Evolutionary conservation across 2,113 vertebrate genomes (phyloP).

Genomic region (Elaphurus davidianus): DNA sequence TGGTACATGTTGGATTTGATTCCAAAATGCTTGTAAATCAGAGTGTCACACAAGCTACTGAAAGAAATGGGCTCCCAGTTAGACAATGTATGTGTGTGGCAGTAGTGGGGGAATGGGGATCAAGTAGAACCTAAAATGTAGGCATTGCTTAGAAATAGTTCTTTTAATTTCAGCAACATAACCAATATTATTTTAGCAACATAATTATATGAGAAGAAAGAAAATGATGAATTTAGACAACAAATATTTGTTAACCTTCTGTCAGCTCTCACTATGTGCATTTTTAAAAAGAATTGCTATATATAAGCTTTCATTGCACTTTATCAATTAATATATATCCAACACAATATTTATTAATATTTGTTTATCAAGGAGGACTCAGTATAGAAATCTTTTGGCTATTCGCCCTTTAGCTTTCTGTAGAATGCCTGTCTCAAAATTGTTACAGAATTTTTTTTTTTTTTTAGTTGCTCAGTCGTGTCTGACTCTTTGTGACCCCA

Average conservation of each 20-base stretch:
- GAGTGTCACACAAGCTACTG: neutral
- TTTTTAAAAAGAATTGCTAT: neutral
- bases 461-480: neutral
- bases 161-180: neutral
- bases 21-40: neutral
- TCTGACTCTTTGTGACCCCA: neutral
- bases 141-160: neutral
- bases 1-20: neutral
- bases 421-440: constrained; percentile 43
- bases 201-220: neutral
- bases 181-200: neutral
- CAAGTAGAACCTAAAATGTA: neutral
- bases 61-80: neutral
- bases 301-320: neutral
- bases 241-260: neutral
- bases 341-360: neutral
- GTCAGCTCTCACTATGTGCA: neutral
- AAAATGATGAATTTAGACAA: neutral
- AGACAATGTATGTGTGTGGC: neutral
- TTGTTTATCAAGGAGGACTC: neutral
- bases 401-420: neutral
- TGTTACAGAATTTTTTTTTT: neutral
- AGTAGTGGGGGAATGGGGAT: too few species aligned
- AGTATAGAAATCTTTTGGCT: neutral
- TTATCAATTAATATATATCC: neutral